Conservation (phyloP, 2,797 vertebrate species). For the Astyanax mexicanus region DNA sequence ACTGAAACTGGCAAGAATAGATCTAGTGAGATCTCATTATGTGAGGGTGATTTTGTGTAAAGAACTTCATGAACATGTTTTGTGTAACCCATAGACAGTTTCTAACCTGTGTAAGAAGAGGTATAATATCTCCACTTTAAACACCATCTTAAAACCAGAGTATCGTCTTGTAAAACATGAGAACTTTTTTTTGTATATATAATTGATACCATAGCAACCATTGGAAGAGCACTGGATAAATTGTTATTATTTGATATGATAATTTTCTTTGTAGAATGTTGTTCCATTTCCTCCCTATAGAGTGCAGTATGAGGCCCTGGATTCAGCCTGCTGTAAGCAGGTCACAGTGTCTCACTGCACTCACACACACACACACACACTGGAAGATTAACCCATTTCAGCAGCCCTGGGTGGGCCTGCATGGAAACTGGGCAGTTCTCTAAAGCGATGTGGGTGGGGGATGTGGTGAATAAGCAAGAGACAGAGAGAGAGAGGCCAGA, state of each 20-base stretch:
- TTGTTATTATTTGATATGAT: neutral
- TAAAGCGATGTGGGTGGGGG: conserved; percentile 26
- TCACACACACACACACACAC: neutral
- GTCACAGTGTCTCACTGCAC: conserved; percentile 30
- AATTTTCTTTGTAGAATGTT: neutral
- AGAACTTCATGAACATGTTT: too few species aligned
- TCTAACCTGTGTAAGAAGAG: too few species aligned
- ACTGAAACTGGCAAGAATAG: too few species aligned
- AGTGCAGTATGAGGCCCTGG: conserved; percentile 62
- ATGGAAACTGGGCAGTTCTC: conserved; percentile 36
- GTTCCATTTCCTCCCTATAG: conserved; percentile 51
- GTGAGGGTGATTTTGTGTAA: too few species aligned
- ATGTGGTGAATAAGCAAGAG: neutral
- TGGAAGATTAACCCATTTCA: conserved; percentile 52
- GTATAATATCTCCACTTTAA: too few species aligned
- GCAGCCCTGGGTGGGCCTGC: conserved; percentile 31
- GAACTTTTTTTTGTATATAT: too few species aligned
- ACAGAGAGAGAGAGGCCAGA: conserved; percentile 15
- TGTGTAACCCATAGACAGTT: too few species aligned
- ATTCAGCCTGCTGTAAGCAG: conserved; percentile 49
- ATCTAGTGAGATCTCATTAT: too few species aligned
- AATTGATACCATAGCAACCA: too few species aligned
- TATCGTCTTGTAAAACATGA: too few species aligned
- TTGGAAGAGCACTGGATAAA: too few species aligned
- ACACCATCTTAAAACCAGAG: too few species aligned